Base-by-base conservation (phyloP, 2,113 vertebrate genomes). In the Sceloporus undulatus region DNA sequence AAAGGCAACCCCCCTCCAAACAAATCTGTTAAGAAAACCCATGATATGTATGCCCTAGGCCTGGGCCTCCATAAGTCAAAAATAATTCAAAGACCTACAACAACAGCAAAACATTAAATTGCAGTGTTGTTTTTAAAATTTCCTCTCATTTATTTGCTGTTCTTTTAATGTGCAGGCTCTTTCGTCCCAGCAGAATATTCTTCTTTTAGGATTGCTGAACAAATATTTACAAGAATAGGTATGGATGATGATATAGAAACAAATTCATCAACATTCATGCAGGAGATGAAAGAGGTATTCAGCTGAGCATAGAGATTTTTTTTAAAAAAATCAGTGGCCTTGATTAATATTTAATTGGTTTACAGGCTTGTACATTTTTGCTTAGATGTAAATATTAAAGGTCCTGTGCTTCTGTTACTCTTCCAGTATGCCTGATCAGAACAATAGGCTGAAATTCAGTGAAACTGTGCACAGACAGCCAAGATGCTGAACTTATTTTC, bases 161-260 rank as follows among this genome's bases (percentile, higher is more conserved):
- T 78, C 87, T 87, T 59, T 91, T 94, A 27, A 94, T 86, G 95
- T 92, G 34, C 89, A 99, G 98, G 98, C 86, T 99, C 98, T 40
- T 99, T 98, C 56, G 97, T 99, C 85, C 98, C 99, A 81, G 98
- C 98, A 83, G 98, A 99, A 92, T 99, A 98, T 78, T 97, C 98
- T 84, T 99, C 98, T 27, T 98, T 99, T 88, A 96, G 98, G 90
- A 97, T 99, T 0, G 96, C 98, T 79, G 98, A 99, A 90, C 98
- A 99, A 83, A 99, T 99, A 95, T 99, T 99, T 95, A 99, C 98
- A 79, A 97, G 99, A 96, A 98, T 99, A 91, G 98, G 99, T 89
- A 98, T 98, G 93, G 98, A 99, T 90, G 98, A 99, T 92, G 98
- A 99, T 94, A 98, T 99, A 91, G 98, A 99, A 97, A 99, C 98